Base-by-base conservation (phyloP, 2,888 invertebrate genomes). In the Monopis laevigella region DNA sequence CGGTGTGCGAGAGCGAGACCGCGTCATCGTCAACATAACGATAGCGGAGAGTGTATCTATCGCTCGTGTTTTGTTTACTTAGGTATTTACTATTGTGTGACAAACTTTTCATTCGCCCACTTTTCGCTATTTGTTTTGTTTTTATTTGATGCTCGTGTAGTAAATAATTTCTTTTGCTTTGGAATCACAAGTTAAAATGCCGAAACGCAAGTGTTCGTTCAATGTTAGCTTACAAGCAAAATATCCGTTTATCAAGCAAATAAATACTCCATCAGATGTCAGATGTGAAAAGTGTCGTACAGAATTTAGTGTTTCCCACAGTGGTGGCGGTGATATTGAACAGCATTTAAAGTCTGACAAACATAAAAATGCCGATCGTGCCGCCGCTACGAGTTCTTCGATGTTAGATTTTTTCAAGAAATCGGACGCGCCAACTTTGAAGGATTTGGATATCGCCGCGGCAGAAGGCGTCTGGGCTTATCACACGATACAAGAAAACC, bases 331-430 rank as follows among this genome's bases (percentile, higher is more conserved):
- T 44, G 51, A 49, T 43, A 49, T 49, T 44, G 45, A 51, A 47
- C 44, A 51, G 41, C 51, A 52, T 51, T 47, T 49, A 46, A 52
- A 45, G 39, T 48, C 43, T 16, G 44, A 45, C 40, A 53, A 53
- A 53, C 51, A 54, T 45, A 54, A 47, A 47, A 42, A 45, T 43
- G 45, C 53, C 43, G 48, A 49, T 45, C 47, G 40, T 45, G 45
- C 45, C 17, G 44, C 43, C 24, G 44, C 44, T 45, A 44, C 47
- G 4, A 44, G 42, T 40, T 45, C 50, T 48, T 39, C 51, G 12
- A 30, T 30, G 30, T 30, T 30, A 5, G 13, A 12, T 7, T 48
- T 34, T 51, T 51, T 49, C 46, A 51, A 45, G 41, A 46, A 27
- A 26, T 30, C 45, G 2, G 42, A 46, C n/a, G 28, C 36, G 42